Conservation (phyloP, 2,113 vertebrate genomes). For the Atrichornis clamosus region DNA sequence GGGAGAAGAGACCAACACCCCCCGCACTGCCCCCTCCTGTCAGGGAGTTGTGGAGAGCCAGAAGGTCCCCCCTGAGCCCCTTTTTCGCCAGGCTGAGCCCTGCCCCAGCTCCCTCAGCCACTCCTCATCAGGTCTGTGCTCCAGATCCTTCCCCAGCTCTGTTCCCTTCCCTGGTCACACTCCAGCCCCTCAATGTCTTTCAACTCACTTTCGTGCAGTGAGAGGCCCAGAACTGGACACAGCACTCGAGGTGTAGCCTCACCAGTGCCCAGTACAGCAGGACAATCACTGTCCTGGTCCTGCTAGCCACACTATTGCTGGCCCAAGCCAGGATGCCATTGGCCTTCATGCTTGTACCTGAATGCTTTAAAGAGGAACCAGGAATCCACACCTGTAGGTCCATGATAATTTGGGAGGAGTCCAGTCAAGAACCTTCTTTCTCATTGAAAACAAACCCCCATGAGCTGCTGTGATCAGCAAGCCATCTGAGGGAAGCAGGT, state of each 20-base stretch:
- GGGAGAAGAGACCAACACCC: background rate
- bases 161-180: accelerated
- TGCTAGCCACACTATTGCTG: background rate
- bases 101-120: background rate
- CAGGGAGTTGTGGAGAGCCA: background rate
- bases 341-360: background rate
- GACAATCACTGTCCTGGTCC: background rate
- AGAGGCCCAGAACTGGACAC: accelerated
- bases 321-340: background rate
- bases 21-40: background rate
- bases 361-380: background rate
- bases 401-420: background rate
- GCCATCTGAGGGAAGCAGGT: background rate
- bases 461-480: background rate
- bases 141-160: background rate
- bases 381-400: background rate
- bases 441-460: background rate
- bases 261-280: background rate
- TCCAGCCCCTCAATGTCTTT: background rate
- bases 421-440: background rate
- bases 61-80: background rate
- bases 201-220: too few relatives aligned
- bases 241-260: background rate
- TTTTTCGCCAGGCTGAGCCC: background rate
- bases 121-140: background rate